These are phyloP conservation scores for Microcebus murinus DNA, from an alignment of 2,113 vertebrate genomes.

Conservation along the genomic window DNA sequence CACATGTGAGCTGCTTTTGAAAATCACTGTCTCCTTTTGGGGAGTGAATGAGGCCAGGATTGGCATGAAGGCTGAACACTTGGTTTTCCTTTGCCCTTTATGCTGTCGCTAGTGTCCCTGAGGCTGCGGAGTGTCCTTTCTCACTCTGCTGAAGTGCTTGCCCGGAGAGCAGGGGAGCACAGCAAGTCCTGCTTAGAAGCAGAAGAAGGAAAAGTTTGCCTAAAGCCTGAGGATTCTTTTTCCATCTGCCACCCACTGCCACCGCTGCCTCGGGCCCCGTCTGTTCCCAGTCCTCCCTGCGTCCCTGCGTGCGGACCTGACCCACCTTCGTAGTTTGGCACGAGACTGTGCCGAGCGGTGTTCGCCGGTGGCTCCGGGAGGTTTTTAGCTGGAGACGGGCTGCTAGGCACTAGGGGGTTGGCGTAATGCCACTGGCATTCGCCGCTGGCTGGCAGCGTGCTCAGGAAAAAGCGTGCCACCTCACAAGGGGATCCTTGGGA, in stretches of 20 bases:
- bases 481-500: constrained; percentile 87
- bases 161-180: rapidly evolving
- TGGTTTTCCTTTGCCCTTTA: not conserved
- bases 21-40: not conserved
- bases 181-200: not conserved
- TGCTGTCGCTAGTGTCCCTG: rapidly evolving
- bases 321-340: constrained; percentile 90
- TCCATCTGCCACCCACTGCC: not conserved
- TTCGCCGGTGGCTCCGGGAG: constrained; percentile 82
- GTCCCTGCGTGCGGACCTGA: not conserved
- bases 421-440: constrained; percentile 90
- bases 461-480: constrained; percentile 88
- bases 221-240: not conserved
- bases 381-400: constrained; percentile 82
- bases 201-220: not conserved
- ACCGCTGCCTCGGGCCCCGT: rapidly evolving
- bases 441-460: constrained; percentile 86
- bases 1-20: not conserved
- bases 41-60: not conserved
- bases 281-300: not conserved
- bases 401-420: constrained; percentile 84
- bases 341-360: constrained; percentile 83
- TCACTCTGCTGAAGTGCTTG: rapidly evolving
- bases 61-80: too few relatives aligned
- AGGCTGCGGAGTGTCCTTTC: not conserved